phyloP scores from a whole-genome alignment of 2,888 invertebrate genomes.

The Dexiosoma caninum region DNA sequence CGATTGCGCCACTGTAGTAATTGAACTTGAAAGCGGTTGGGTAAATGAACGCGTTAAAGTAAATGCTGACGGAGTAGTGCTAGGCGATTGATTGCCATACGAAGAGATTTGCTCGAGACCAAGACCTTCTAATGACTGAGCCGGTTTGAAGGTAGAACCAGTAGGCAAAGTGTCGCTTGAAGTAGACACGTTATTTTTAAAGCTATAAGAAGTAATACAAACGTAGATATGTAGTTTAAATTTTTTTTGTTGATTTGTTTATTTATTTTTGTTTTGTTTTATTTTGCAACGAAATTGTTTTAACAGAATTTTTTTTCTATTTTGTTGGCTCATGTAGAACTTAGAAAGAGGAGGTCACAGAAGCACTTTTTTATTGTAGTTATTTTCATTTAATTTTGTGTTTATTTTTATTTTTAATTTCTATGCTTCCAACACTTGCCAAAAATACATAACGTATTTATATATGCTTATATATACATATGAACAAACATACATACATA shows the following conservation, averaged over 20 bases:
- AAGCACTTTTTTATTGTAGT: not conserved
- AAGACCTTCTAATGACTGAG: slow-evolving; percentile 72
- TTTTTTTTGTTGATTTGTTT: slow-evolving; percentile 7
- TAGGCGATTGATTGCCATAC: slow-evolving; percentile 63
- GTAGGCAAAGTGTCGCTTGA: slow-evolving; percentile 71
- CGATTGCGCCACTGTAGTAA: slow-evolving; percentile 35
- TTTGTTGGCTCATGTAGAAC: slow-evolving; percentile 46
- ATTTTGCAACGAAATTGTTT: slow-evolving; percentile 28
- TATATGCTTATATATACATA: too few species aligned
- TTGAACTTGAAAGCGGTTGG: slow-evolving; percentile 66
- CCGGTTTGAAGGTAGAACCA: slow-evolving; percentile 74
- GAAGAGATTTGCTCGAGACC: slow-evolving; percentile 66
- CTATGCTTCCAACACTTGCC: slow-evolving; percentile 34
- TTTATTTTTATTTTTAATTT: slow-evolving; percentile 24
- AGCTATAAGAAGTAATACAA: slow-evolving; percentile 60
- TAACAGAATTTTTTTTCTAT: slow-evolving; percentile 12
- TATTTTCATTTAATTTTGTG: slow-evolving; percentile 26
- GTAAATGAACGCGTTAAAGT: slow-evolving; percentile 71
- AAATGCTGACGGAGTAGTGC: slow-evolving; percentile 59
- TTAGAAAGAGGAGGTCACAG: slow-evolving; percentile 6
- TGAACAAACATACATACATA: too few species aligned
- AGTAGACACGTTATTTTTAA: slow-evolving; percentile 69
- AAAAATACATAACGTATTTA: not conserved
- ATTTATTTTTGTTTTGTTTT: not conserved
- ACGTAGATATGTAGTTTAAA: not conserved